Evolutionary conservation across 2,888 invertebrate genomes (phyloP).

Genomic region (Ophonus ardosiacus): DNA sequence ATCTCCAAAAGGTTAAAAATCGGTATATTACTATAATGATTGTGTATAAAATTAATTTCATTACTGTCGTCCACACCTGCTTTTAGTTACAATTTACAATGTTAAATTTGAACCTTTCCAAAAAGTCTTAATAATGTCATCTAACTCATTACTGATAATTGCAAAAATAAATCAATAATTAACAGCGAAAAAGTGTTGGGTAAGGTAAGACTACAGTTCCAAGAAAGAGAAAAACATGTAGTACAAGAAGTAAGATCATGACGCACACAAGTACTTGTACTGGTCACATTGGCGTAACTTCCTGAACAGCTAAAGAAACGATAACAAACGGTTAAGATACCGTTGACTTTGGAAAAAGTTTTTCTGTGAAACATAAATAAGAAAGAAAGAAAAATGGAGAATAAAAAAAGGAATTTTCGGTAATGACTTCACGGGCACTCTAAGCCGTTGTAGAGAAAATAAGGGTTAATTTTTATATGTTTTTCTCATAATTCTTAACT

Average conservation of each 20-base stretch:
- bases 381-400: too few relatives aligned
- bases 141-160: background rate
- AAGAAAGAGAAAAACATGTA: background rate
- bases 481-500: too few relatives aligned
- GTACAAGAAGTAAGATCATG: background rate
- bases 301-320: background rate
- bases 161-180: background rate
- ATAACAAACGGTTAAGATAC: conserved; percentile 17
- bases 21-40: too few relatives aligned
- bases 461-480: too few relatives aligned
- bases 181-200: background rate
- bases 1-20: too few relatives aligned
- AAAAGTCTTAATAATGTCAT: background rate
- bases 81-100: background rate
- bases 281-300: background rate
- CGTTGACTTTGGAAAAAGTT: background rate
- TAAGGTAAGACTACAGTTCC: background rate
- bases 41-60: too few relatives aligned
- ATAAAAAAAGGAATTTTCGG: too few relatives aligned
- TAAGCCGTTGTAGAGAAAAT: too few relatives aligned
- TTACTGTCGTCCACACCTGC: background rate
- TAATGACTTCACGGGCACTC: too few relatives aligned
- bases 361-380: background rate
- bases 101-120: background rate
- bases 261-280: background rate